Conservation (phyloP, 2,113 vertebrate species). For the Chionis minor region DNA sequence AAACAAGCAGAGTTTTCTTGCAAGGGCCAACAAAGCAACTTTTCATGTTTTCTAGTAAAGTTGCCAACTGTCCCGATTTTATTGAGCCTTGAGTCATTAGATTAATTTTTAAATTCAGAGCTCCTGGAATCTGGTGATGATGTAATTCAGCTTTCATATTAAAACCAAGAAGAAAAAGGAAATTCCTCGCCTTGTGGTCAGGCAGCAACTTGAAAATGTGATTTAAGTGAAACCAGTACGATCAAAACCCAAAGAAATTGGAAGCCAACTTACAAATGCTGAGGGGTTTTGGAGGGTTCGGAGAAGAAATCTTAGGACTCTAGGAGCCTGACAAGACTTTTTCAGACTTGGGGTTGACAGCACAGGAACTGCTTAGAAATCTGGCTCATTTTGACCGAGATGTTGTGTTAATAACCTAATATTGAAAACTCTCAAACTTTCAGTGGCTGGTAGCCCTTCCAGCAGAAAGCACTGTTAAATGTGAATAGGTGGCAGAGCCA, state of each 20-base stretch:
- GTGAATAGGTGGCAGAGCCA: background rate
- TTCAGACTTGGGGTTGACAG: background rate
- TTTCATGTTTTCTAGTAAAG: background rate
- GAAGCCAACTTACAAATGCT: background rate
- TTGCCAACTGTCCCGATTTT: background rate
- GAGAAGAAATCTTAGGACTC: background rate
- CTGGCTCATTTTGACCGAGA: background rate
- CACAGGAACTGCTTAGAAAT: background rate
- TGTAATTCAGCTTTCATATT: background rate
- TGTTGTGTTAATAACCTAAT: background rate
- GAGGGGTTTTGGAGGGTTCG: background rate
- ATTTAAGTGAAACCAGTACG: background rate
- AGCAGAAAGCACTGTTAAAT: background rate
- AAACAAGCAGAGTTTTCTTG: background rate
- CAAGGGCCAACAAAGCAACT: background rate
- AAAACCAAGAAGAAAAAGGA: background rate
- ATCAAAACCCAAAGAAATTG: background rate
- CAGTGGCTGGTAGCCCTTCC: background rate
- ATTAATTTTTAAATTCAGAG: background rate
- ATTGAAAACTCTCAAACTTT: background rate
- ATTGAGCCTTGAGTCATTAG: background rate
- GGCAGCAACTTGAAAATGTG: background rate
- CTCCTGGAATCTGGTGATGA: background rate
- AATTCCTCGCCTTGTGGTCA: background rate
- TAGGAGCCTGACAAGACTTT: background rate